A percentile compares a stretch with the other conserved stretches of the same genome.
These are phyloP conservation scores for Caenorhabditis angaria DNA, from an alignment of 2,888 invertebrate genomes.

Conservation along the genomic window DNA sequence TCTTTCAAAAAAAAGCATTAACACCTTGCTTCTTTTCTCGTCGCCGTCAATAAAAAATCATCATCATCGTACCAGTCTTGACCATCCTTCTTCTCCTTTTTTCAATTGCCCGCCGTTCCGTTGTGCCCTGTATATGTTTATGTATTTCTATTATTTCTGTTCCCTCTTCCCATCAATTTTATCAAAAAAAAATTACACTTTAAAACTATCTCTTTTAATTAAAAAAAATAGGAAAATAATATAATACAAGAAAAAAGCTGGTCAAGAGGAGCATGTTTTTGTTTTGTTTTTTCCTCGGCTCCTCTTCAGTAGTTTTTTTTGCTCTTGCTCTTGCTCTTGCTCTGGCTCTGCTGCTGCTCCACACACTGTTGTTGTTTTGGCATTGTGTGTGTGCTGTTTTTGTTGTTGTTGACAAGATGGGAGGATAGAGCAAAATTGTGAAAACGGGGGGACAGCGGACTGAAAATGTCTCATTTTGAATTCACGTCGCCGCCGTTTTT, in stretches of 20 bases:
- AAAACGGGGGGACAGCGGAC: background rate
- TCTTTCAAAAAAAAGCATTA: background rate
- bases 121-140: background rate
- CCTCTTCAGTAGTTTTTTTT: constrained; percentile 6
- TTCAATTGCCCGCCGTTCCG: background rate
- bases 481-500: background rate
- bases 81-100: constrained; percentile 1
- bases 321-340: constrained; percentile 40
- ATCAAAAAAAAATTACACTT: background rate
- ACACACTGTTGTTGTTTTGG: constrained; percentile 45
- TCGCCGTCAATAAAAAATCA: background rate
- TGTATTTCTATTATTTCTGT: background rate
- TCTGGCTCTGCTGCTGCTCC: too few relatives aligned
- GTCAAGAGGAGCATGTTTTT: background rate
- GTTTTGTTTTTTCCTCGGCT: constrained; percentile 14
- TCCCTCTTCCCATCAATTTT: background rate
- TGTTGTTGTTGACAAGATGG: constrained; percentile 18
- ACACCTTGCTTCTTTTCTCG: background rate
- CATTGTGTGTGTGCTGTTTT: constrained; percentile 28
- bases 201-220: background rate
- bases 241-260: background rate
- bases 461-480: constrained; percentile 1
- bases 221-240: too few relatives aligned
- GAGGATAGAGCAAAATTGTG: background rate
- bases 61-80: background rate